These are phyloP conservation scores for Drosophila repletoides DNA, from an alignment of 1,140 invertebrate species.

Conservation along the genomic window DNA sequence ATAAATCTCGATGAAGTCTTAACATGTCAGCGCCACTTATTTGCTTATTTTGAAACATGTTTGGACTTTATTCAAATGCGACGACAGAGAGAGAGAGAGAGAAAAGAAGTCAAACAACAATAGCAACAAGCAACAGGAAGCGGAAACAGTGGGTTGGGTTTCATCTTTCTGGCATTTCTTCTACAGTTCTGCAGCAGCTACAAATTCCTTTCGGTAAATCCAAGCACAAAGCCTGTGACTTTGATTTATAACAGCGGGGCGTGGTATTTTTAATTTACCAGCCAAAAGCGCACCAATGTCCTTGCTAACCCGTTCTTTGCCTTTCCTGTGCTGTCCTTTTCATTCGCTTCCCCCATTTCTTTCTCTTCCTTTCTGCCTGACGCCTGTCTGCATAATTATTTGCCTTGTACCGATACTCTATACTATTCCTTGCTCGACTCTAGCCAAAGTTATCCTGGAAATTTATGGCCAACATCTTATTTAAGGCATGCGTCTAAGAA, in stretches of 20 bases:
- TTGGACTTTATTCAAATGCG: slow-evolving; percentile 71
- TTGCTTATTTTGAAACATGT: slow-evolving; percentile 45
- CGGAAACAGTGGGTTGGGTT: background rate
- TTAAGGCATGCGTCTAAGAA: slow-evolving; percentile 34
- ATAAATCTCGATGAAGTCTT: slow-evolving; percentile 69
- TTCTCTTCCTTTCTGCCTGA: slow-evolving; percentile 20
- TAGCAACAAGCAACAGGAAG: slow-evolving; percentile 64
- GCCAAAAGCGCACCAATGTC: slow-evolving; percentile 25
- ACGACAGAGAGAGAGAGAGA: too few relatives aligned
- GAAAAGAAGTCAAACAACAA: slow-evolving; percentile 17
- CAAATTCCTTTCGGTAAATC: slow-evolving; percentile 74
- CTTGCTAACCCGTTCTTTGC: slow-evolving; percentile 26
- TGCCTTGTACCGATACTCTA: slow-evolving; percentile 4
- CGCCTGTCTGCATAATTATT: slow-evolving; percentile 63
- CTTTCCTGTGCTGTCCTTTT: too few relatives aligned
- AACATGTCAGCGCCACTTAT: slow-evolving; percentile 73
- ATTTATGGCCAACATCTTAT: slow-evolving; percentile 67
- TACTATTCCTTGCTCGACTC: too few relatives aligned
- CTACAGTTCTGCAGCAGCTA: slow-evolving; percentile 32
- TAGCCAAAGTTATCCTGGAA: too few relatives aligned
- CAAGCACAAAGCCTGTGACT: slow-evolving; percentile 68
- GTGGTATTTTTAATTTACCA: slow-evolving; percentile 74
- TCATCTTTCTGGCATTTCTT: background rate
- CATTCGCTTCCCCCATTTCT: too few relatives aligned
- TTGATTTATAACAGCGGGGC: slow-evolving; percentile 75